A percentile compares a stretch with the other conserved stretches of the same genome.
phyloP scores from a whole-genome alignment of 2,797 vertebrate species.

The Synanceia verrucosa region DNA sequence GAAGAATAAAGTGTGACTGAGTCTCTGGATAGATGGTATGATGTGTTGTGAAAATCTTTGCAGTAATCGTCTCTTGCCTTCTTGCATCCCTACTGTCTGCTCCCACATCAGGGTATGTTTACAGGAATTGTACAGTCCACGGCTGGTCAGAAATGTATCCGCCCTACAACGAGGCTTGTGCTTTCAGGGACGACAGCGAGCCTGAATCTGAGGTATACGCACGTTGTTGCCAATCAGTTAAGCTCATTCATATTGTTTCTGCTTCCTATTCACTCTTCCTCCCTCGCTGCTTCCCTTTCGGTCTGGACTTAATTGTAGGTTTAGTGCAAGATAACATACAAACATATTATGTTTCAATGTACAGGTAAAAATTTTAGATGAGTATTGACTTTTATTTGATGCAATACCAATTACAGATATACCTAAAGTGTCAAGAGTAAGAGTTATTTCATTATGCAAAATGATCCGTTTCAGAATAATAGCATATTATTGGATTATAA shows the following conservation, averaged over 20 bases:
- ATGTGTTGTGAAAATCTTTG: not conserved
- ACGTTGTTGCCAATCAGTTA: conserved; percentile 32
- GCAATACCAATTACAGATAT: not conserved
- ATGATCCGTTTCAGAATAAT: not conserved
- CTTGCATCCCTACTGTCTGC: conserved; percentile 2
- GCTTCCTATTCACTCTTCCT: conserved; percentile 1
- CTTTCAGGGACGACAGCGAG: conserved; percentile 80
- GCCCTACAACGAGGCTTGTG: conserved; percentile 83
- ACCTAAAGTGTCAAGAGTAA: not conserved
- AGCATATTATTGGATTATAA: not conserved
- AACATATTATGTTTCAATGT: not conserved
- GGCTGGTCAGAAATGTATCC: conserved; percentile 88
- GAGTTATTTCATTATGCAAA: not conserved
- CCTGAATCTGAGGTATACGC: conserved; percentile 83
- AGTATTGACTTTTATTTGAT: not conserved
- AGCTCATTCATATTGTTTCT: not conserved
- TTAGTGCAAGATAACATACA: not conserved
- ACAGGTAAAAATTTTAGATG: not conserved
- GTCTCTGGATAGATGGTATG: not conserved
- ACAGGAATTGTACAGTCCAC: conserved; percentile 84
- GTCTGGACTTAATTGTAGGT: not conserved
- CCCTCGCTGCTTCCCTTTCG: not conserved
- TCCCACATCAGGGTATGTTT: conserved; percentile 80
- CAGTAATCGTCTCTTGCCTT: not conserved
- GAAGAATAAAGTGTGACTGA: not conserved